Evolutionary conservation across 2,888 invertebrate species (phyloP).

Genomic region (Mythimna impura): DNA sequence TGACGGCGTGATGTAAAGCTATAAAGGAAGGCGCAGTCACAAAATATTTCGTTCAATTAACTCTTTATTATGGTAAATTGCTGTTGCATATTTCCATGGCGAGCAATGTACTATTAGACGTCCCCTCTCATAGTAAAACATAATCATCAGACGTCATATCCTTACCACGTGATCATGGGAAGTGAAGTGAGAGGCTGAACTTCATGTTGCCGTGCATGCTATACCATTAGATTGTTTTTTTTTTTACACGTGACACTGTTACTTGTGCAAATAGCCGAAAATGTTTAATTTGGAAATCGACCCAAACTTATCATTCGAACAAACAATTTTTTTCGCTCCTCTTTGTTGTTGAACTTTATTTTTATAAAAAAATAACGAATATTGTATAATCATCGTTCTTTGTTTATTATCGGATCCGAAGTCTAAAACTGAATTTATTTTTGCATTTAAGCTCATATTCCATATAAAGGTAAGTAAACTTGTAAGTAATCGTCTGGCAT

Average conservation of each 20-base stretch:
- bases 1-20: not conserved
- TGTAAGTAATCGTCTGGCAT: slow-evolving; percentile 25
- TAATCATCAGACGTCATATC: slow-evolving; percentile 14
- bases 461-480: slow-evolving; percentile 16
- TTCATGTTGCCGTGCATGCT: not conserved
- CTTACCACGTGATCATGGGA: slow-evolving; percentile 14
- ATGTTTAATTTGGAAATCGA: slow-evolving; percentile 26
- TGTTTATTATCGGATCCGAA: too few relatives aligned
- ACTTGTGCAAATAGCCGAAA: slow-evolving; percentile 26
- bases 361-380: too few relatives aligned
- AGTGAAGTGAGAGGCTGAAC: slow-evolving; percentile 8
- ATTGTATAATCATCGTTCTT: too few relatives aligned
- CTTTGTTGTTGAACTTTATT: not conserved
- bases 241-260: not conserved
- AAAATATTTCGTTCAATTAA: slow-evolving; percentile 10
- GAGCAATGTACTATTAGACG: slow-evolving; percentile 1
- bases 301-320: slow-evolving; percentile 16
- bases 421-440: not conserved
- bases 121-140: slow-evolving; percentile 11
- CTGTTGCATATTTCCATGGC: slow-evolving; percentile 1
- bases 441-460: not conserved
- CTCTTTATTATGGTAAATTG: slow-evolving; percentile 10
- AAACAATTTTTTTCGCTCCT: not conserved
- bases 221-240: not conserved
- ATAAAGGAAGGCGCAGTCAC: not conserved